Conservation (phyloP, 2,888 invertebrate genomes). For the Thymelicus acteon region DNA sequence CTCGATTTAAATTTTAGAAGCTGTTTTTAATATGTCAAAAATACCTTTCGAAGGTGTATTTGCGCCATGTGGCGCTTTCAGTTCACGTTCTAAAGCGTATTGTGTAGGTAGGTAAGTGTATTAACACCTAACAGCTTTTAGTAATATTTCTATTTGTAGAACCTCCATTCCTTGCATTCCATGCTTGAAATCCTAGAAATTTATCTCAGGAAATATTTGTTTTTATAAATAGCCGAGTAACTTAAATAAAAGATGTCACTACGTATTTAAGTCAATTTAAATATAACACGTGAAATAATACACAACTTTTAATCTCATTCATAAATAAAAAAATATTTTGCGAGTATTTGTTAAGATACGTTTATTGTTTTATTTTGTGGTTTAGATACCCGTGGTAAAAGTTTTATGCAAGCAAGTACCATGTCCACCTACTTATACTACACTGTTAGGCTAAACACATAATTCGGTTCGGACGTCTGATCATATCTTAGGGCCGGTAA, state of each 20-base stretch:
- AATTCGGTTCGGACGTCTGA: constrained; percentile 53
- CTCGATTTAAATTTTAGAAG: too few species aligned
- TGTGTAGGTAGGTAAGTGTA: background rate
- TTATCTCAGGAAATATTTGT: background rate
- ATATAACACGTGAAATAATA: too few species aligned
- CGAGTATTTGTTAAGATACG: background rate
- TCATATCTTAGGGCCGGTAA: constrained; percentile 59
- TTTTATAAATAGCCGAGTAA: background rate
- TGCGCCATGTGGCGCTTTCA: background rate
- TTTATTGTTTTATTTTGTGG: background rate
- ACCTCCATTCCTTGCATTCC: background rate
- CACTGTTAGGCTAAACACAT: constrained; percentile 43
- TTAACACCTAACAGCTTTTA: constrained; percentile 6
- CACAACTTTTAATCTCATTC: too few species aligned
- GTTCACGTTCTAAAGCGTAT: background rate
- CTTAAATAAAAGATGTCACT: background rate
- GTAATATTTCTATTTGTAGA: constrained; percentile 13
- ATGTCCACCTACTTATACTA: constrained; percentile 39
- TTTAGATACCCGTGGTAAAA: background rate
- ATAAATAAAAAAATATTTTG: too few species aligned
- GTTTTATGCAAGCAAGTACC: background rate
- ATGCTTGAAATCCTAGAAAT: background rate
- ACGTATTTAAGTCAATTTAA: too few species aligned
- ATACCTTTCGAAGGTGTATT: background rate
- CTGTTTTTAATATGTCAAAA: background rate